These are phyloP conservation scores for Ariopsis seemanni DNA, from an alignment of 2,113 vertebrate genomes.

Conservation along the genomic window DNA sequence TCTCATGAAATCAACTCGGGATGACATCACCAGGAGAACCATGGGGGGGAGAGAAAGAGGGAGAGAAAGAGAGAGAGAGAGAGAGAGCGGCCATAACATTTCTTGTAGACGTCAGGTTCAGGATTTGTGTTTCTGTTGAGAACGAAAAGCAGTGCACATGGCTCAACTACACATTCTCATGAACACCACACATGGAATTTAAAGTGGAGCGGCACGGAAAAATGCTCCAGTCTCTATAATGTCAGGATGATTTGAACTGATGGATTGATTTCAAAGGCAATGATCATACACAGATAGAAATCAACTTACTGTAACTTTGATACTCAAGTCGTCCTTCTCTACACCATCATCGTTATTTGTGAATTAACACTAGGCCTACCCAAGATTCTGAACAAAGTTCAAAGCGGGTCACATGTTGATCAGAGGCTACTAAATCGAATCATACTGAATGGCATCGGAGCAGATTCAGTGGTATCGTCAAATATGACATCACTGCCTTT, in stretches of 20 bases:
- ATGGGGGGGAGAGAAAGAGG: not conserved
- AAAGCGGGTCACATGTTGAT: not conserved
- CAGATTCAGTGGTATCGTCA: not conserved
- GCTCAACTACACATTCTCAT: constrained; percentile 19
- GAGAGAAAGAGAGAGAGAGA: not conserved
- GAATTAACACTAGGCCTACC: not conserved
- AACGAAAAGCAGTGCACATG: constrained; percentile 59
- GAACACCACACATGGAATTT: constrained; percentile 24
- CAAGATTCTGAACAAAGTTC: not conserved
- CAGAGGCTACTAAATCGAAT: not conserved
- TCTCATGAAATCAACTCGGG: constrained; percentile 21
- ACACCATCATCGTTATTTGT: not conserved
- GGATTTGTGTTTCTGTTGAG: constrained; percentile 20
- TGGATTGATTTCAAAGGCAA: not conserved
- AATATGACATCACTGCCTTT: not conserved
- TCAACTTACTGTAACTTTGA: not conserved
- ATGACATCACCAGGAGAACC: constrained; percentile 38
- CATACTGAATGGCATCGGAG: not conserved
- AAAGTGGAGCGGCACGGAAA: not conserved
- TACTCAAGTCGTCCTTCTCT: too few species aligned
- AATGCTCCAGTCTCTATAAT: not conserved
- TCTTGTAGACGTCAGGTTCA: constrained; percentile 9
- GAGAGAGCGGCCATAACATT: not conserved
- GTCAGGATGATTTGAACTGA: not conserved
- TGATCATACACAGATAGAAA: not conserved